Evolutionary conservation across 2,113 vertebrate species (phyloP), one percentile per base, ranked within the genome.

Genomic region (Sphaerodactylus townsendi): DNA sequence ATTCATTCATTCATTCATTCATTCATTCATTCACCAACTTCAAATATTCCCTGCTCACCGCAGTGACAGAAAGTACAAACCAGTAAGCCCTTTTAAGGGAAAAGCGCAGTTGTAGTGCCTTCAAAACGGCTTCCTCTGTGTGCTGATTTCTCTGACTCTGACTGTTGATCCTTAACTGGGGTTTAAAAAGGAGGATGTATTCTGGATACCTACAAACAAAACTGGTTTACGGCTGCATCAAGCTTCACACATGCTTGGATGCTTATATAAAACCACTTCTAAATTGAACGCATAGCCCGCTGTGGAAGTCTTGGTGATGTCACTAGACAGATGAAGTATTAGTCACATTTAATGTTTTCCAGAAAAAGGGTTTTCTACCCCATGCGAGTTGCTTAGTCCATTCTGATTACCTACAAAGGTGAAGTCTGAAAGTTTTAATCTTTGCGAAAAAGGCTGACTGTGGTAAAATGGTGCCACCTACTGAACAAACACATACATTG

Each of bases 401-500:
- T 66, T 44, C 85, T 28, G 8, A 83, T 3, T 19, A 56, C 53
- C 21, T 56, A 21, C 2, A 44, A 66, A 74, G 89, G 17, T 0
- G 0, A 15, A 3, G 25, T n/a, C 74, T 15, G 10, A 33, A 39
- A 13, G 35, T 28, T 3, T 17, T 35, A 64, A 79, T 62, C n/a
- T 10, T 78, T 2, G 9, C 15, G 19, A 9, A 30, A 9, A 84
- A 81, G 66, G 77, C 76, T 30, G 33, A 4, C 0, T 17, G n/a
- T 86, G 86, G 82, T 89, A 85, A 83, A 28, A 65, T 68, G 72
- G 0, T 81, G 86, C 82, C 93, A 91, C 89, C 93, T 92, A 28
- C 83, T 93, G 92, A 88, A 56, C 7, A 2, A 25, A 85, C 35
- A 25, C 70, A 80, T 82, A 78, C 85, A 86, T 71, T 84, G 88